Conservation (phyloP, 53 echinoderm and acorn worm species). For the Apostichopus leukothele region DNA sequence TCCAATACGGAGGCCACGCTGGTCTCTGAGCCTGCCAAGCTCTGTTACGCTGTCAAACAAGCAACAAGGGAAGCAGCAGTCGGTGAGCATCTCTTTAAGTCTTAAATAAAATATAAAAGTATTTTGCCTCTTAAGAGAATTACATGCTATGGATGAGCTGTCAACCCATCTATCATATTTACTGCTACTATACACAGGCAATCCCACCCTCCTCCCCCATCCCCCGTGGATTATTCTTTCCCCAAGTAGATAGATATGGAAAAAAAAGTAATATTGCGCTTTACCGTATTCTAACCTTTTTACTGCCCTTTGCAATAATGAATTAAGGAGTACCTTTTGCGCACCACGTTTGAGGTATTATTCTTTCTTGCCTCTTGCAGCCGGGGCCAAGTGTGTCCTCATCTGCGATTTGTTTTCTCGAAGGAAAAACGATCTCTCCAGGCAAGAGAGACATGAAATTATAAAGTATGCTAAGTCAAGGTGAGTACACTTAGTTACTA, state of each 20-base stretch:
- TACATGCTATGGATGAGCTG: no score
- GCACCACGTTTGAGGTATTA: neutral
- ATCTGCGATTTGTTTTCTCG: constrained; percentile 76
- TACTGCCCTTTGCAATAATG: no score
- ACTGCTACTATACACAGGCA: no score
- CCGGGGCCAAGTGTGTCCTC: constrained; percentile 61
- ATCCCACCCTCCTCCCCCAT: no score
- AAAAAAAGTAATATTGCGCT: no score
- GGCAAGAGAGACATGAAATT: constrained; percentile 77
- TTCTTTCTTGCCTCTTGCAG: constrained; percentile 44
- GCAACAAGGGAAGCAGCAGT: constrained; percentile 64
- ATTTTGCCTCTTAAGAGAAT: no score
- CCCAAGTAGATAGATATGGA: no score
- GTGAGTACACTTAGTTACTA: constrained; percentile 32
- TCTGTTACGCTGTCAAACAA: constrained; percentile 70
- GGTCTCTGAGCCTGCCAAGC: constrained; percentile 68
- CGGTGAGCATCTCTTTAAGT: constrained; percentile 45
- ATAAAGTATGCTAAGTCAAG: constrained; percentile 74
- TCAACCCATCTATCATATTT: no score
- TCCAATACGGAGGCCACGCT: constrained; percentile 37
- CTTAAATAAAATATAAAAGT: no score
- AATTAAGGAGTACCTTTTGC: no score
- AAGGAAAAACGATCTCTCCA: constrained; percentile 67
- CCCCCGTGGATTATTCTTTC: no score
- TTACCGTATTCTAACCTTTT: no score